phyloP scores from a whole-genome alignment of 2,113 vertebrate genomes.

The Ceyx melanurus region DNA sequence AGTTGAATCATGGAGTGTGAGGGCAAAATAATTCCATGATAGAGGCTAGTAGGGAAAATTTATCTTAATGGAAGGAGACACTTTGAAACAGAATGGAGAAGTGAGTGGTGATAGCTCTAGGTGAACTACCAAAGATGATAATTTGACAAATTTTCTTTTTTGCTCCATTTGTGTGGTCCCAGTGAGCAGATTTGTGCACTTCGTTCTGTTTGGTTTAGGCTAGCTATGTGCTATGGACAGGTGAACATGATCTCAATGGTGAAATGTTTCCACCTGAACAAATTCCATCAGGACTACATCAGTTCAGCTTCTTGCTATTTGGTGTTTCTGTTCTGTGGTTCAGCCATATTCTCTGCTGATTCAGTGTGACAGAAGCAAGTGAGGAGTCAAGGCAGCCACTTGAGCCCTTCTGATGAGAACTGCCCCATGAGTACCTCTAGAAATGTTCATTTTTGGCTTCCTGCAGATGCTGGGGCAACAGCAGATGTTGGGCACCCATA shows the following conservation, averaged over 20 bases:
- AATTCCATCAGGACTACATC: not conserved
- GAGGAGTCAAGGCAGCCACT: not conserved
- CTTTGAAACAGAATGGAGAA: slow-evolving; percentile 7
- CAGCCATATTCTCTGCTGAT: not conserved
- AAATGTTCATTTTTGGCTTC: not conserved
- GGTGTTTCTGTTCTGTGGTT: not conserved
- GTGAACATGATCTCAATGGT: not conserved
- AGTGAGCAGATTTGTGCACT: not conserved
- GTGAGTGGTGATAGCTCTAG: slow-evolving; percentile 17
- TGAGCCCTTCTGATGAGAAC: not conserved
- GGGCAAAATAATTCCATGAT: slow-evolving; percentile 30
- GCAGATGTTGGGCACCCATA: not conserved
- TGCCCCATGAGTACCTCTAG: not conserved
- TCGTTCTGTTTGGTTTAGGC: not conserved
- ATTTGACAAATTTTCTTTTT: not conserved
- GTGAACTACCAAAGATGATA: not conserved
- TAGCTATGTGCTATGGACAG: not conserved
- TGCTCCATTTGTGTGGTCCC: not conserved
- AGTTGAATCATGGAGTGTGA: slow-evolving; percentile 53
- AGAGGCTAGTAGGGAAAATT: slow-evolving; percentile 27
- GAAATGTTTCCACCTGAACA: not conserved
- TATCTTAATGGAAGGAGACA: slow-evolving; percentile 34
- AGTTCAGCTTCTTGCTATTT: not conserved
- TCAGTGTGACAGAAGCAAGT: not conserved
- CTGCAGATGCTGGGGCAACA: not conserved